Percentiles rank a stretch among this genome's conserved stretches.
Conservation (phyloP, 2,113 vertebrate species). For the Calypte anna region DNA sequence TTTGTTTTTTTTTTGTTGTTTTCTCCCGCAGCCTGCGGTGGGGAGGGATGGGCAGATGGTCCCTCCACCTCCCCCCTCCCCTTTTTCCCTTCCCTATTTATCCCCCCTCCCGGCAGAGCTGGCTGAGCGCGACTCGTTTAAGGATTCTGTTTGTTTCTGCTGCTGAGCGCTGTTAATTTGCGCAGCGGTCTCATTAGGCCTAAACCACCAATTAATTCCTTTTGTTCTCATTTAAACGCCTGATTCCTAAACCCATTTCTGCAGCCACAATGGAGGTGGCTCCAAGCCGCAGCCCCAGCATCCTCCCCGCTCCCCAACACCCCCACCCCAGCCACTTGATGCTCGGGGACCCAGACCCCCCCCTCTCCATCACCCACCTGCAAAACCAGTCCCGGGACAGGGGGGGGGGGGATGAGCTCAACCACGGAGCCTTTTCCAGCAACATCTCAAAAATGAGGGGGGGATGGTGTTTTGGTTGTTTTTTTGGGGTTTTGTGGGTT, state of each 20-base stretch:
- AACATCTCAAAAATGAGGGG: neutral
- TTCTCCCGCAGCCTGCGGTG: neutral
- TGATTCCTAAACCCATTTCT: conserved; percentile 84
- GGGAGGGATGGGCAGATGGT: conserved; percentile 81
- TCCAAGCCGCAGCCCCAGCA: conserved; percentile 48
- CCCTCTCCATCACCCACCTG: too few relatives aligned
- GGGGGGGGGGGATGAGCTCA: neutral
- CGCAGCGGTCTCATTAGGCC: conserved; percentile 87
- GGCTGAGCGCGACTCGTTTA: conserved; percentile 75
- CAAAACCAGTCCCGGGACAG: neutral
- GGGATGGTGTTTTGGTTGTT: neutral
- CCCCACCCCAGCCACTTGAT: neutral
- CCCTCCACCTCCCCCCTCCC: conserved; percentile 61
- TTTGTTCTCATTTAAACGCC: conserved; percentile 89
- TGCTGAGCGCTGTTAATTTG: conserved; percentile 91
- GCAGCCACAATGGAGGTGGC: conserved; percentile 75
- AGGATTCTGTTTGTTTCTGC: conserved; percentile 93
- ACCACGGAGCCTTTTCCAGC: conserved; percentile 51
- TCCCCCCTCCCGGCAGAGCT: conserved; percentile 71
- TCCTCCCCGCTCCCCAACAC: neutral
- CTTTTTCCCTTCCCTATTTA: conserved; percentile 65
- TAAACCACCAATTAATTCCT: conserved; percentile 90
- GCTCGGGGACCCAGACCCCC: conserved; percentile 57
- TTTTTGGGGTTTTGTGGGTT: neutral
- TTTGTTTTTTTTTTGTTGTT: neutral